These are phyloP conservation scores for Piscicola geometra DNA, from an alignment of 2,888 invertebrate genomes.

Conservation along the genomic window DNA sequence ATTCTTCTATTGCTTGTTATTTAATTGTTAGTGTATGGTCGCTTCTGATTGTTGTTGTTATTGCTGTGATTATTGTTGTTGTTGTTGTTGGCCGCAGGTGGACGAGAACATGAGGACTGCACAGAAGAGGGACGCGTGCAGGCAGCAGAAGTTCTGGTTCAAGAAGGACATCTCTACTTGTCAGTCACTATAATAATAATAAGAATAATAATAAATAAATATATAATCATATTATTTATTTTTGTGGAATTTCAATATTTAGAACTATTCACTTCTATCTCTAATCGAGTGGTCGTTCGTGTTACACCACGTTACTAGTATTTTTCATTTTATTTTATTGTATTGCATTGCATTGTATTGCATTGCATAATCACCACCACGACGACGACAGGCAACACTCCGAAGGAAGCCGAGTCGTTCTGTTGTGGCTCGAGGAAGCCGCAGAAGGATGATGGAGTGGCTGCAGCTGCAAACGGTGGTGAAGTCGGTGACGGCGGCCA, in stretches of 20 bases:
- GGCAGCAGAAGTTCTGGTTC: slow-evolving; percentile 85
- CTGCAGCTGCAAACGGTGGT: not conserved
- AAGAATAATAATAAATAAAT: not conserved
- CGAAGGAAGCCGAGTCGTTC: slow-evolving; percentile 32
- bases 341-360: not conserved
- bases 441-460: too few species aligned
- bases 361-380: not conserved
- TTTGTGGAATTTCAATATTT: not conserved
- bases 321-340: too few species aligned
- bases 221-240: not conserved
- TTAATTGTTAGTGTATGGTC: not conserved
- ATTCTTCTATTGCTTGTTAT: not conserved
- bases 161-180: slow-evolving; percentile 45
- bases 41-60: not conserved
- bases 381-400: slow-evolving; percentile 33
- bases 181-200: slow-evolving; percentile 20
- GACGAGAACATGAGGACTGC: slow-evolving; percentile 94
- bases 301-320: not conserved
- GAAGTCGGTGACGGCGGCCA: too few species aligned
- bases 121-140: slow-evolving; percentile 81
- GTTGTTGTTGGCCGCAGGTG: slow-evolving; percentile 43
- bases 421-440: slow-evolving; percentile 20
- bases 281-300: too few species aligned
- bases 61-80: not conserved
- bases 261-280: too few species aligned